Evolutionary conservation across 1,140 invertebrate species (phyloP), one percentile per base, ranked within the genome.

Genomic region (Triops cancriformis): DNA sequence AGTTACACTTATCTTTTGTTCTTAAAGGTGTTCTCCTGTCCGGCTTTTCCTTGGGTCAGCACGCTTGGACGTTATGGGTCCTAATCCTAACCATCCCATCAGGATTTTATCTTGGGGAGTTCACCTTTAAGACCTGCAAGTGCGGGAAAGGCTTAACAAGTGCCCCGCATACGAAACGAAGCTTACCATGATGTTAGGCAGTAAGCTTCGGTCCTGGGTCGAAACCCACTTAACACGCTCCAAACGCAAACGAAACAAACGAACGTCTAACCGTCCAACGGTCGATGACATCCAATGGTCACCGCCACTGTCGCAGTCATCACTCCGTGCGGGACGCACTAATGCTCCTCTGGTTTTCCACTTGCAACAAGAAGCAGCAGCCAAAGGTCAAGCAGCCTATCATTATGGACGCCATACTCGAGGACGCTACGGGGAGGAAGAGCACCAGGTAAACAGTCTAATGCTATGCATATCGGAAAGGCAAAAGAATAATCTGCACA

Each of bases 331-430:
- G 14, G 51, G 51, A 64, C 51, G 51, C 51, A 64, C 18, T 23
- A 64, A 64, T 64, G 51, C 51, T 14, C 51, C 51, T 64, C 51
- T 64, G 10, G 51, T 64, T 64, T 64, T 64, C 51, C 51, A 64
- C 51, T 64, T 64, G 51, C 51, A 64, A 64, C 51, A 64, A 64
- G 51, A 64, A 64, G 51, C 51, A 64, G 51, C 51, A 64, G 51
- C 51, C 23, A 64, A 64, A 64, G 51, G 51, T 64, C 51, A 64
- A 23, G 23, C 7, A 64, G 7, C 7, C 14, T 23, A 64, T 23
- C 23, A 64, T 18, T 14, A 64, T 23, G 51, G 51, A 23, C 51
- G 51, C 14, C 10, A 14, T 14, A 64, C 18, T 64, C 51, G 51
- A n/a, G 51, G 18, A 18, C 14, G 4, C 51, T 23, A 64, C 7